Evolutionary conservation across 2,113 vertebrate genomes (phyloP), one percentile per base, ranked within the genome.

Genomic region (Toxotes chatareus): DNA sequence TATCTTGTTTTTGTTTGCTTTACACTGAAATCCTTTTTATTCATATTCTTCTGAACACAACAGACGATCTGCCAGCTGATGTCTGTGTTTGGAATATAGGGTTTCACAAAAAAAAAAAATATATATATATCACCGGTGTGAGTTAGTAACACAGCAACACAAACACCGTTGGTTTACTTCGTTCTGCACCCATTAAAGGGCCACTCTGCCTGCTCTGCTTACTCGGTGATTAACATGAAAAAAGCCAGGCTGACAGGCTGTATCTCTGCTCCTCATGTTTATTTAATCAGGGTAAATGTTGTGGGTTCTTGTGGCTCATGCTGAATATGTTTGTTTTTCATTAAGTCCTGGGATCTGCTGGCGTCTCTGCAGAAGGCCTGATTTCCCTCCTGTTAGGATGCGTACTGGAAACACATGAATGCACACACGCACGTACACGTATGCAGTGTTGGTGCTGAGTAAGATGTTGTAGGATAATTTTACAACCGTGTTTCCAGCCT

Each of bases 201-300:
- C 73, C 63, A 27, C 85, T 73, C 63, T 72, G 79, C 76, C 84
- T 55, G 46, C 78, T 75, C 72, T 77, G 84, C 80, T 84, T 85
- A 79, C 84, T 73, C 40, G 21, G 85, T 88, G 87, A 92, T 88
- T 89, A 90, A 65, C 84, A 88, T 86, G 73, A 89, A 64, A 86
- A 80, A 78, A 70, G 53, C 71, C 69, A 42, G 40, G 49, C 83
- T 67, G 85, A 85, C 90, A 79, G 82, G 73, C 89, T 88, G 68
- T 17, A 80, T 88, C 84, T 88, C 79, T 83, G 82, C 81, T 85
- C 21, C 76, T 91, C 88, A 92, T 93, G 87, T 89, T 94, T 94
- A 90, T 91, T 93, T 91, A 82, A 94, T 91, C 62, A 89, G 86
- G 44, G 77, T 86, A 88, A 89, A 92, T 91, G 86, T 85, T 92